Base-by-base conservation (phyloP, 2,888 invertebrate species). In the Epistrophe eligans region DNA sequence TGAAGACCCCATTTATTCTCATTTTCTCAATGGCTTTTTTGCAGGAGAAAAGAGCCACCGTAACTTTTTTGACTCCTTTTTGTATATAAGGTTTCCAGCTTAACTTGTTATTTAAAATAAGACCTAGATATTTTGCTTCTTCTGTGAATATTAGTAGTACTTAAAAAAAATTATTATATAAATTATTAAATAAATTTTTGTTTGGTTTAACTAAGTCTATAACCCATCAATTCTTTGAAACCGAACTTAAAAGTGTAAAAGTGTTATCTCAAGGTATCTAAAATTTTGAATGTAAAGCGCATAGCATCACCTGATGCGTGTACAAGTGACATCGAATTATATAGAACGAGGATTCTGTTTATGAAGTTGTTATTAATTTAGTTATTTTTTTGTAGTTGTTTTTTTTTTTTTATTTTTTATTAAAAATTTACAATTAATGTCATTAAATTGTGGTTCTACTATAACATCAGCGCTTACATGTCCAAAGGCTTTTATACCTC, bases 241-340 rank as follows among this genome's bases (percentile, higher is more conserved):
- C 52, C 15, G 11, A 52, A 52, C 19, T 52, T 6, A 8, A n/a
- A n/a, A n/a, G n/a, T n/a, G n/a, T n/a, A n/a, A n/a, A n/a, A 8
- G 7, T 24, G 0, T 32, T 35, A 57, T 57, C 57, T 17, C 0
- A 64, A 28, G 10, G 43, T 48, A 45, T 45, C n/a, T 64, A n/a
- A 58, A 13, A 38, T 15, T 45, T 40, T 17, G 10, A 55, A 43
- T 45, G 76, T 66, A 66, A 67, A 43, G 10, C 8, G 17, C 45
- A 58, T 35, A 45, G n/a, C 32, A 35, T 35, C 35, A 55, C 73
- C 73, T 45, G 62, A 80, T 81, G 84, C 84, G 81, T 85, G 84
- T 57, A 62, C 48, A 81, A 77, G 81, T 74, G 73, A 81, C 81
- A 85, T 85, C 67, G 77, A 77, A 62, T 52, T 52, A 73, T 72